Evolutionary conservation across 1,140 invertebrate genomes (phyloP), one percentile per base, ranked within the genome.

Genomic region (Andrena cerasifolii): DNA sequence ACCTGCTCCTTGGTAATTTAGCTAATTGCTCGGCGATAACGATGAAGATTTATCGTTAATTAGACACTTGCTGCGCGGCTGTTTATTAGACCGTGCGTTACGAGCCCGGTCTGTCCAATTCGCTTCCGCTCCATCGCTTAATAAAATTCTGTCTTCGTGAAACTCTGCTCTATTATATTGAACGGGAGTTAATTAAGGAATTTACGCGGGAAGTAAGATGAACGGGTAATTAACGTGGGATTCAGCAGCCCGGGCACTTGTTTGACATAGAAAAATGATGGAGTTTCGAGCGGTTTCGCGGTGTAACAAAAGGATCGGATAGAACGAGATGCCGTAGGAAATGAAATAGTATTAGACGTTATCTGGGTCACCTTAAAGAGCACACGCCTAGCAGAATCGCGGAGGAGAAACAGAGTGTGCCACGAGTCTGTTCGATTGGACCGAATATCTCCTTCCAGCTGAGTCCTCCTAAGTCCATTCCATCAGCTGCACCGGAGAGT

Each of bases 281-380:
- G 21, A 4, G 10, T 26, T 45, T 65, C 12, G 16, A 33, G n/a
- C n/a, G 21, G 24, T 68, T 28, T 68, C 28, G 16, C 28, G 36
- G n/a, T 12, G 18, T 67, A 33, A 68, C 63, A 67, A 68, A 59
- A 59, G 73, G 40, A 68, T 47, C 31, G 43, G 40, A 18, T 33
- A 70, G 67, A 78, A 53, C 61, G 77, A 79, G 81, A 79, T 70
- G 28, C 62, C 43, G 47, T 43, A 45, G 43, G 54, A 75, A 83
- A 83, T 79, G 62, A 78, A 66, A 68, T 40, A 75, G 78, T 45
- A 51, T 53, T 51, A 67, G 54, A 79, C 53, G n/a, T 43, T 76
- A 84, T 84, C 78, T 83, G 54, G 83, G 83, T 84, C 82, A 63
- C 59, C 56, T 68, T 80, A 72, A 59, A 75, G 71, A 49, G 56